Evolutionary conservation across 1,140 invertebrate genomes (phyloP), one percentile per base, ranked within the genome.

Genomic region (Drosophila saltans): DNA sequence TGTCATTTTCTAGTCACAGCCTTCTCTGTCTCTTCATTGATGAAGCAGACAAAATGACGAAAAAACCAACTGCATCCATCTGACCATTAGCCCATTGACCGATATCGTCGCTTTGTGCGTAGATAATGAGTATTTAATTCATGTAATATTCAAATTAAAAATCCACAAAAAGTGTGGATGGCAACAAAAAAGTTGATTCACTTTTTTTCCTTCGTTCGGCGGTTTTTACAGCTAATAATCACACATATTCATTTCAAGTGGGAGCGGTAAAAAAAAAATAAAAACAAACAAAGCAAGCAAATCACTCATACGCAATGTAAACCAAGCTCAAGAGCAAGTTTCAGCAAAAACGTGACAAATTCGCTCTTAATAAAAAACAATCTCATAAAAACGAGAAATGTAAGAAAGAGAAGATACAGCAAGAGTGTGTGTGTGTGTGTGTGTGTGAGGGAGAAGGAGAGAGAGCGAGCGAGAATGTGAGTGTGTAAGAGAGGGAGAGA

Each of bases 91-190:
- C 83, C 83, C 83, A 86, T 83, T 86, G 83, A 86, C 83, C 83
- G 88, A 86, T 72, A 83, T 86, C 36, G 78, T 68, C 67, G 73
- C 61, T 66, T 68, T 69, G 78, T 68, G 75, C 69, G 73, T 75
- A 82, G 61, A 64, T 86, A 86, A 86, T 86, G 83, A 86, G 76
- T 88, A 88, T 86, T 86, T 86, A 86, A 88, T 86, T 88, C 83
- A 78, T 86, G 80, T 86, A 86, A 86, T 86, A 86, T 86, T 86
- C 76, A 86, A 86, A 86, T 86, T 86, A 88, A 83, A 86, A 88
- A 69, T 62, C 62, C 63, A 45, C 72, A 72, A 84, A 84, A 73
- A 80, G 30, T 36, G 33, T 36, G 6, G 3, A 2, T 36, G 33
- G 24, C 72, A 62, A 66, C 69, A 66, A 73, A 82, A 88, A 85